These are phyloP conservation scores for Aphrocallistes beatrix DNA, from an alignment of 37 sponge, comb jelly and placozoan species.

Conservation along the genomic window DNA sequence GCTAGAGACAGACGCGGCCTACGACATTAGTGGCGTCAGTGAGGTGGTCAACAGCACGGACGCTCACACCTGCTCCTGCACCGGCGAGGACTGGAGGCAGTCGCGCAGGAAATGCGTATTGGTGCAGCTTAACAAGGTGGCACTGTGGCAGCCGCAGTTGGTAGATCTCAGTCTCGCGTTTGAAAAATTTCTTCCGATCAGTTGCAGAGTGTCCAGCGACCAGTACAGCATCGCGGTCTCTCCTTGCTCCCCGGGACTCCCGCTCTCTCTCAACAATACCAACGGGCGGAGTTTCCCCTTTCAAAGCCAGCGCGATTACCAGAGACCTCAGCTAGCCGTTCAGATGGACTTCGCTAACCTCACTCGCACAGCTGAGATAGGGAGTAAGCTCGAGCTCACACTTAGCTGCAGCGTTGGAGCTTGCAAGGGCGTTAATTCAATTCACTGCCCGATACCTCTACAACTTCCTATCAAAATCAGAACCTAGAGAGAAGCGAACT, in stretches of 20 bases:
- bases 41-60: not conserved
- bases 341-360: not conserved
- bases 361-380: not conserved
- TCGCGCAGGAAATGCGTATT: not conserved
- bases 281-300: not conserved
- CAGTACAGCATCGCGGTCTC: not conserved
- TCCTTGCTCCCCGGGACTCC: not conserved
- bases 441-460: not conserved
- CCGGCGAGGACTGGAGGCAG: not conserved
- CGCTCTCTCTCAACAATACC: not conserved
- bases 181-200: not conserved
- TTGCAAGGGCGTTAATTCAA: not conserved
- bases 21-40: not conserved
- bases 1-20: not conserved
- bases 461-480: not conserved
- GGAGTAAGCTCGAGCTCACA: not conserved
- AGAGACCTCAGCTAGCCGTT: not conserved
- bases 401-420: not conserved
- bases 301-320: not conserved
- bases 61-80: not conserved
- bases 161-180: not conserved
- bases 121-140: not conserved
- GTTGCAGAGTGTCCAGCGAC: not conserved
- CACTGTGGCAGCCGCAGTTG: not conserved
- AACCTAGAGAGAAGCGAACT: too few relatives aligned